phyloP scores from a whole-genome alignment of 2,888 invertebrate genomes.

The Leptinotarsa rubiginosa region DNA sequence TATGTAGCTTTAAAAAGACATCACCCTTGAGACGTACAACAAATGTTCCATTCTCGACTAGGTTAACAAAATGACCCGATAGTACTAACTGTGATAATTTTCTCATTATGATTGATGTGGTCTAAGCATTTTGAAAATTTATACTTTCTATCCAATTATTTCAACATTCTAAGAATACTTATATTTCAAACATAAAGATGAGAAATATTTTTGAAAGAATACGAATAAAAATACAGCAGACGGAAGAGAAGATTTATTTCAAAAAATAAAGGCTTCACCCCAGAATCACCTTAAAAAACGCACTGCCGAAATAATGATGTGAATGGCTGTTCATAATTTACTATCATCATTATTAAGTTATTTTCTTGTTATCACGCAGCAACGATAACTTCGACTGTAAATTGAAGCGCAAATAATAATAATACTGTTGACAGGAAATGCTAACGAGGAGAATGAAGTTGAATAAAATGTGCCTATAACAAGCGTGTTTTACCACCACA shows the following conservation, averaged over 20 bases:
- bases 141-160: too few relatives aligned
- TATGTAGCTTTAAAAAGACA: too few relatives aligned
- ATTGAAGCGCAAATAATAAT: constrained; percentile 1
- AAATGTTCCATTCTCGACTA: too few relatives aligned
- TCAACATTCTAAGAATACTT: too few relatives aligned
- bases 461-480: background rate
- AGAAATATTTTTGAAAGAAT: too few relatives aligned
- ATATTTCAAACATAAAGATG: too few relatives aligned
- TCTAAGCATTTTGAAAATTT: too few relatives aligned
- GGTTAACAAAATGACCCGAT: too few relatives aligned
- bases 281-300: background rate
- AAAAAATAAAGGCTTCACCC: background rate
- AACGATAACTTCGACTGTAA: constrained; percentile 3
- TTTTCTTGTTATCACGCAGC: background rate
- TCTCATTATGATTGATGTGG: too few relatives aligned
- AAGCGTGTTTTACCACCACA: background rate
- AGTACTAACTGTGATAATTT: too few relatives aligned
- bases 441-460: constrained; percentile 6
- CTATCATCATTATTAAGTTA: constrained; percentile 1
- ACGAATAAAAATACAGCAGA: too few relatives aligned
- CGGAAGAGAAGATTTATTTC: background rate
- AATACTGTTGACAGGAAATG: constrained; percentile 3
- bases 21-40: too few relatives aligned
- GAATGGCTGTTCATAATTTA: background rate
- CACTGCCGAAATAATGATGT: background rate